Evolutionary conservation across 2,113 vertebrate genomes (phyloP), one percentile per base, ranked within the genome.

Genomic region (Progne subis): DNA sequence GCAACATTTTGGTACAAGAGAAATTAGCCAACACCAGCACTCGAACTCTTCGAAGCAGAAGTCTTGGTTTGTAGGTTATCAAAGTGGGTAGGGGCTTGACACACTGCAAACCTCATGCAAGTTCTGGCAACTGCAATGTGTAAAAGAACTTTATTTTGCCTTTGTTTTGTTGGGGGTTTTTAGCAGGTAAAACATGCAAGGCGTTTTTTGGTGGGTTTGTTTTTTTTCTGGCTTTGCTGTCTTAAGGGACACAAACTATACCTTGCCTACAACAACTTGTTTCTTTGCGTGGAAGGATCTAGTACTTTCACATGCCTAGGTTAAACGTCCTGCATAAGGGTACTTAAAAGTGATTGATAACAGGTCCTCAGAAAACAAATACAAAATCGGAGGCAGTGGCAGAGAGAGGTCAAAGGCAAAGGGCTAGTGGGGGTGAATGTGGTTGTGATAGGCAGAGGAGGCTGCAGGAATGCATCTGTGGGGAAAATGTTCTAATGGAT

Each of bases 1-100:
- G 97, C 97, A 91, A 76, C 75, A 55, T 98, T 98, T 98, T 95
- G 65, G 97, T 97, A 98, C 96, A 92, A 96, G 95, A 82, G 96
- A 97, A 96, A 97, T 92, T 95, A 95, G 92, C 55, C 92, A 28
- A 94, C 94, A 92, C 81, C 87, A 78, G 79, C 65, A 50, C 49
- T 92, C 85, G 68, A 91, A 25, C 89, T 84, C 94, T 86, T 82
- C 88, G 60, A 47, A 74, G 81, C 23, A 68, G 74, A 50, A 90
- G 67, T 21, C 63, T 72, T 81, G 88, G 92, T 88, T 72, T 76
- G 60, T 32, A 41, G 72, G 11, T 77, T 91, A 81, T 90, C 32
- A 1, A 44, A 64, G 59, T 14, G 24, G 32, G 2, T 21, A 74
- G 47, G 0, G 0, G 60, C 18, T 37, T n/a, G 24, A 46, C 59